Base-by-base conservation (phyloP, 2,797 vertebrate species). In the Anguilla pacifica region DNA sequence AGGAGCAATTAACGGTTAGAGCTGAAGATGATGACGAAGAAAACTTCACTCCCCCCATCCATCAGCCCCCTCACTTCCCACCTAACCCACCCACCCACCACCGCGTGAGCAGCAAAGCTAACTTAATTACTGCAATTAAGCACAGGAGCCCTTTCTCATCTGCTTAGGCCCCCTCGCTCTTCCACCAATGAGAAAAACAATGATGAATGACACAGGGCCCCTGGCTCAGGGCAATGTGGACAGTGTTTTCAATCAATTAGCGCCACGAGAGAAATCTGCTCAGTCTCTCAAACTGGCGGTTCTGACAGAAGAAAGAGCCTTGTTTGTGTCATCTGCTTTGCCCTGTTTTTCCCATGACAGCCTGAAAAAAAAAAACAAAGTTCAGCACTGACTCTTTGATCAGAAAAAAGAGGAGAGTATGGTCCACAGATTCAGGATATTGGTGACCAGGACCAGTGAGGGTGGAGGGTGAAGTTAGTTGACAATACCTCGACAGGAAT, bases 221-320 rank as follows among this genome's bases (percentile, higher is more conserved):
- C 11, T 28, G 51, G 82, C 82, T 55, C n/a, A 35, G 28, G 57
- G 82, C 82, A 83, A 83, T 83, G 13, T 83, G 82, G 82, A 83
- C 82, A 57, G n/a, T 57, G 82, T 83, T 83, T 57, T n/a, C 49
- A 15, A 35, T 57, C 82, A 57, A 57, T 57, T 83, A 83, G 82
- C 10, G 9, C 13, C 2, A 0, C 39, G 74, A 46, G 74, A 22
- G 74, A 15, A 46, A 46, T 81, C 77, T 81, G 77, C 43, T 46
- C 7, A 49, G 77, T n/a, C 77, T 81, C 77, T 81, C 0, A 4
- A 22, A 25, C 43, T 6, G 5, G 39, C 72, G 0, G 31, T 19
- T 31, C 72, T 15, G 13, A 79, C 25, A 19, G 51, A 57, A 83
- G 51, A 28, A 22, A 22, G 3, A 22, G 51, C 22, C 51, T 49